Base-by-base conservation (phyloP, 2,888 invertebrate species). In the Carterocephalus palaemon region DNA sequence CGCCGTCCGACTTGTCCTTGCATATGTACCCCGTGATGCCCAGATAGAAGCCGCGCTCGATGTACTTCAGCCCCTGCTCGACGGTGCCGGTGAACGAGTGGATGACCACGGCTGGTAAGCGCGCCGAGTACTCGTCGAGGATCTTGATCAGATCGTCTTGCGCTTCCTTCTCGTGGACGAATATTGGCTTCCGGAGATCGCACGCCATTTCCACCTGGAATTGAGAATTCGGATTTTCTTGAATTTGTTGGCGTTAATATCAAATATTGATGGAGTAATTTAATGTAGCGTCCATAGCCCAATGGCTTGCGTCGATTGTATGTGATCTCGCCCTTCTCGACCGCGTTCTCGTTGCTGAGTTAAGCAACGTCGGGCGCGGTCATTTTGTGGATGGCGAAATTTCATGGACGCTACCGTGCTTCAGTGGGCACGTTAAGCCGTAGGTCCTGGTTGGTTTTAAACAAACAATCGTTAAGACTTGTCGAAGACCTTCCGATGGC, bases 101-200 rank as follows among this genome's bases (percentile, higher is more conserved):
- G 48, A 98, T 90, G 29, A 97, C 91, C 46, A 95, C 91, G 5
- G 95, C 90, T n/a, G 97, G 96, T 37, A 96, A 76, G 6, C 84
- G 67, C 53, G 46, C 63, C 5, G 66, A 67, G 56, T 74, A 81
- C 48, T 80, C 82, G n/a, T 79, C 81, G 9, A 87, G 68, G 46
- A 97, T 94, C 67, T 91, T 90, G 55, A 96, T 82, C 60, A 97
- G 89, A 75, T 97, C 96, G 10, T 91, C 90, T 65, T 96, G 95
- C 9, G 97, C 97, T 59, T 96, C 96, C 73, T 97, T 91, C 80
- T 98, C 97, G 75, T 97, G 97, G 32, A 98, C 91, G 66, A 97
- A 91, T 26, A 98, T 78, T 1, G 97, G 96, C 73, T 97, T 97
- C 47, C 92, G 90, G 32, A 97, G 83, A 62, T 93, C 92, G 66